A percentile compares a stretch with the other conserved stretches of the same genome.
These are phyloP conservation scores for Ascaphus truei DNA, from an alignment of 2,113 vertebrate species.

Conservation along the genomic window DNA sequence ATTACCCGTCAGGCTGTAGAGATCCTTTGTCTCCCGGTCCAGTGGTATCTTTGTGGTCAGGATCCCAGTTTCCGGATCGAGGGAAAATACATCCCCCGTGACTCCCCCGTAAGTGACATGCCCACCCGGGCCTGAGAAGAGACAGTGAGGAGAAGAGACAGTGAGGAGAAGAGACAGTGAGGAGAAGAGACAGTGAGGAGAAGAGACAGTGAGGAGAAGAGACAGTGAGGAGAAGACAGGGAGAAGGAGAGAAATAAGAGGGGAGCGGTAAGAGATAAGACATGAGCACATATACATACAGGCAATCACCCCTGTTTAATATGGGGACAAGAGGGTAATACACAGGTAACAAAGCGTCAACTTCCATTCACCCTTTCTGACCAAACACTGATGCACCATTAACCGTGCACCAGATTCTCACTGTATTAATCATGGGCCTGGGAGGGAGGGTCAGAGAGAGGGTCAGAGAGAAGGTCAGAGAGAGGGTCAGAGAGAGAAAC, in stretches of 20 bases:
- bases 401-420: too few relatives aligned
- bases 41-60: not conserved
- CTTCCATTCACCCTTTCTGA: too few relatives aligned
- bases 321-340: too few relatives aligned
- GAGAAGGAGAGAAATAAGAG: too few relatives aligned
- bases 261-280: too few relatives aligned
- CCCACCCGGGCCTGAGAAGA: not conserved
- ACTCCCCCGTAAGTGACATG: constrained; percentile 2
- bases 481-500: not conserved
- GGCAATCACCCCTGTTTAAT: too few relatives aligned
- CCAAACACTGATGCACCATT: too few relatives aligned
- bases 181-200: not conserved
- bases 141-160: not conserved
- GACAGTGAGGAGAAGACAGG: too few relatives aligned
- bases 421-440: too few relatives aligned
- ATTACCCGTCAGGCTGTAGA: constrained; percentile 14
- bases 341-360: too few relatives aligned
- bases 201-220: too few relatives aligned
- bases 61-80: constrained; percentile 13
- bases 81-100: not conserved
- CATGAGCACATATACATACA: too few relatives aligned
- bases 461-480: not conserved
- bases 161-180: not conserved
- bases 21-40: not conserved
- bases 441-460: not conserved